Conservation (phyloP, 2,797 vertebrate genomes). For the Simalia tracyae region DNA sequence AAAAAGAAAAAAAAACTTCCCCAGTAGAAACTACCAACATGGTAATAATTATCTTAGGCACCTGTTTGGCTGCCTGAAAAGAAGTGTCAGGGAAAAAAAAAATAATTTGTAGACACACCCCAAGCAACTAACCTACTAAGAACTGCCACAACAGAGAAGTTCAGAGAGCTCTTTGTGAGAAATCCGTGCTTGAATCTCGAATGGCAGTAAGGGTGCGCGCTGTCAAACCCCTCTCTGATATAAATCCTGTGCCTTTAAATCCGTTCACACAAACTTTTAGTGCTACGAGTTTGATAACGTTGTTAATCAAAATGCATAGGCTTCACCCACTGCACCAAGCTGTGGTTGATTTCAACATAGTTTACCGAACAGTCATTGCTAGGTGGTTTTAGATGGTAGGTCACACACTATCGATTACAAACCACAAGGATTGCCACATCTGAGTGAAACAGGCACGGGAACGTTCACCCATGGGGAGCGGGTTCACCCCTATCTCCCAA, state of each 20-base stretch:
- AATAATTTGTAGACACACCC: constrained; percentile 30
- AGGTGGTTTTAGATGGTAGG: too few relatives aligned
- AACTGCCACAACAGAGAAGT: not conserved
- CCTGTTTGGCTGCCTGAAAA: not conserved
- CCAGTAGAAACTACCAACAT: constrained; percentile 29
- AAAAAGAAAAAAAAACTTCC: constrained; percentile 11
- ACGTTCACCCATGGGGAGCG: too few relatives aligned
- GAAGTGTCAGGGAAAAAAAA: not conserved
- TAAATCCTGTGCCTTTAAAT: not conserved
- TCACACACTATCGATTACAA: too few relatives aligned
- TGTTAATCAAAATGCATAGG: not conserved
- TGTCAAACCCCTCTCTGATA: not conserved
- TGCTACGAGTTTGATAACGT: not conserved
- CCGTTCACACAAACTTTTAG: not conserved
- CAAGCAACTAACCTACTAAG: not conserved
- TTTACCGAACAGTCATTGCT: too few relatives aligned
- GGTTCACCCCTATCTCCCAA: not conserved
- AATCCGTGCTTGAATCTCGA: not conserved
- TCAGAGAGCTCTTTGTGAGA: not conserved
- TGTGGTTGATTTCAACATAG: not conserved
- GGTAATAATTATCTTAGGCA: constrained; percentile 1
- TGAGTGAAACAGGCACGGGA: too few relatives aligned
- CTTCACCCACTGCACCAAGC: not conserved
- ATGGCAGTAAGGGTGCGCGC: not conserved
- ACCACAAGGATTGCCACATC: too few relatives aligned